Conservation (phyloP, 2,888 invertebrate species). For the Polymixis flavicincta region DNA sequence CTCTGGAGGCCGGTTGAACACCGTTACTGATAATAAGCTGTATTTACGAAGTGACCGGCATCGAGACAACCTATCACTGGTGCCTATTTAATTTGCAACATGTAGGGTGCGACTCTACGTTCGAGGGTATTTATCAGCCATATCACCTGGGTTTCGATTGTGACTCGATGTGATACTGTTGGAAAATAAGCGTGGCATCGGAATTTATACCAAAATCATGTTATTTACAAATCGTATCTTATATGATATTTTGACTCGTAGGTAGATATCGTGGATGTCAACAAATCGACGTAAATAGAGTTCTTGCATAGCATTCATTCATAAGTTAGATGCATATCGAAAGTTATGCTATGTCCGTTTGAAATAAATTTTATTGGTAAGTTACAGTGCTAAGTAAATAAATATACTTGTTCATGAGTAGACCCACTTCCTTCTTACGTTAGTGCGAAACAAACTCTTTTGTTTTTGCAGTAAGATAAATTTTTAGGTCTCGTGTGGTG, state of each 20-base stretch:
- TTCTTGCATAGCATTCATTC: slow-evolving; percentile 55
- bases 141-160: neutral
- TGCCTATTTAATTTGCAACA: slow-evolving; percentile 55
- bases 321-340: slow-evolving; percentile 30
- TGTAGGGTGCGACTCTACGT: slow-evolving; percentile 23
- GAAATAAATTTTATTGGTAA: slow-evolving; percentile 17
- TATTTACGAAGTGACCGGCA: slow-evolving; percentile 77
- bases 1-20: slow-evolving; percentile 84
- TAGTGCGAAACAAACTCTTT: slow-evolving; percentile 39
- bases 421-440: slow-evolving; percentile 30
- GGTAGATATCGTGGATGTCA: slow-evolving; percentile 44
- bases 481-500: slow-evolving; percentile 51
- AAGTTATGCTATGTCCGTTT: neutral
- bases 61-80: slow-evolving; percentile 63
- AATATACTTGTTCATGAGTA: slow-evolving; percentile 23
- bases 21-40: slow-evolving; percentile 86
- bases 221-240: slow-evolving; percentile 65
- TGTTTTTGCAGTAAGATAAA: slow-evolving; percentile 52
- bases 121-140: slow-evolving; percentile 44
- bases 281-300: slow-evolving; percentile 59
- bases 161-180: slow-evolving; percentile 37
- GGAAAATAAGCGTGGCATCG: slow-evolving; percentile 33
- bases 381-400: neutral
- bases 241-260: slow-evolving; percentile 41
- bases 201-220: slow-evolving; percentile 58